Base-by-base conservation (phyloP, 2,888 invertebrate genomes). In the Agrochola macilenta region DNA sequence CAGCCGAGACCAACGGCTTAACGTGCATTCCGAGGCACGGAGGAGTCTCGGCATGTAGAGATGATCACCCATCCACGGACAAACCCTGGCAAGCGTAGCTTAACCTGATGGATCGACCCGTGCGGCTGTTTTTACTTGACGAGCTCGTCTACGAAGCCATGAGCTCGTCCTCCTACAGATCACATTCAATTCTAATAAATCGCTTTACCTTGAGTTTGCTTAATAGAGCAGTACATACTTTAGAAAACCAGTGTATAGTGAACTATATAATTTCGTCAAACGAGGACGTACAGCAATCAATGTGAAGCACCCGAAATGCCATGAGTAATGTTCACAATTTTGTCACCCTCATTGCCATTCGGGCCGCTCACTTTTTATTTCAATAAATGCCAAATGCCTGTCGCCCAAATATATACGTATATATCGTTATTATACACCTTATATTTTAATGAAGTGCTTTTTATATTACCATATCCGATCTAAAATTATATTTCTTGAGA, bases 281-380 rank as follows among this genome's bases (percentile, higher is more conserved):
- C 82, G 83, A 74, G 70, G 74, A 86, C 84, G 85, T 87, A 88
- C 85, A 76, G 83, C 85, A 88, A 90, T 89, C 91, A 88, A 90
- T 88, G 88, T 87, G 83, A 87, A 87, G 88, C 78, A 85, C 87
- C 86, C 81, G 71, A 86, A 88, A 87, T 81, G 83, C 88, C 88
- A 87, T 90, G 90, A 92, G 88, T 92, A 91, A 93, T 93, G 91
- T 87, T 85, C 87, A 88, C 90, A 91, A 90, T 93, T 93, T 91
- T 88, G 83, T 91, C 90, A 90, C 89, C 89, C 88, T 90, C 88
- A 85, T 87, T 81, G 79, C 84, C 88, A 88, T 81, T 87, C 86
- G 87, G 82, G 85, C 85, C 88, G 86, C 85, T 87, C 89, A 82
- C 86, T 87, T 91, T 88, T 89, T 90, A 91, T 90, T 89, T 89